These are phyloP conservation scores for Zapus hudsonius DNA, from an alignment of 2,113 vertebrate genomes.

Conservation along the genomic window DNA sequence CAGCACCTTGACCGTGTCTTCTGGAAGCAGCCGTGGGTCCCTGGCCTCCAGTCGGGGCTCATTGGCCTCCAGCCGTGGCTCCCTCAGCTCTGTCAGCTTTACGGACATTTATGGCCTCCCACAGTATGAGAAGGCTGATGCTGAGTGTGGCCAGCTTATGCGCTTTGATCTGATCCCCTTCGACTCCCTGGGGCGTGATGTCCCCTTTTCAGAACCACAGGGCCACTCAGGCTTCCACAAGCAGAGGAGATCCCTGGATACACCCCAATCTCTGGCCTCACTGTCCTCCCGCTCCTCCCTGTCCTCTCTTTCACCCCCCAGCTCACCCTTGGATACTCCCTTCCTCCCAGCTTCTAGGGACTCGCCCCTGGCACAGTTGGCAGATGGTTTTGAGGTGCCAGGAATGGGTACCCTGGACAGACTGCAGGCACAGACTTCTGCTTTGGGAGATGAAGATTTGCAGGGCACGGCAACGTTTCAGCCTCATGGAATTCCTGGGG, in stretches of 20 bases:
- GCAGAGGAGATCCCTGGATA: slow-evolving; percentile 92
- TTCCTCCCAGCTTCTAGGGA: slow-evolving; percentile 93
- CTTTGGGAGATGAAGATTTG: slow-evolving; percentile 85
- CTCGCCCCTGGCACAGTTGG: slow-evolving; percentile 93
- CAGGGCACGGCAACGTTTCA: slow-evolving; percentile 77
- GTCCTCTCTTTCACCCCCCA: slow-evolving; percentile 96
- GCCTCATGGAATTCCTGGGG: slow-evolving; percentile 77
- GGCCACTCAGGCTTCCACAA: slow-evolving; percentile 86
- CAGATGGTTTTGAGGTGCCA: slow-evolving; percentile 93
- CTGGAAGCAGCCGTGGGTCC: slow-evolving; percentile 97
- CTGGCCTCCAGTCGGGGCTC: slow-evolving; percentile 96
- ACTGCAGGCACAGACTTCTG: slow-evolving; percentile 85
- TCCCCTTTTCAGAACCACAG: slow-evolving; percentile 78
- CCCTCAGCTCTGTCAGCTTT: slow-evolving; percentile 97
- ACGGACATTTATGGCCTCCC: slow-evolving; percentile 98
- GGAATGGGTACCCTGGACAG: slow-evolving; percentile 90
- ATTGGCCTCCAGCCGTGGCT: slow-evolving; percentile 95
- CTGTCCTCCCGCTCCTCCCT: slow-evolving; percentile 96
- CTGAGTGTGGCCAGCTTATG: slow-evolving; percentile 88
- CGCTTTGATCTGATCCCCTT: slow-evolving; percentile 92
- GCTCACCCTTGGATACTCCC: slow-evolving; percentile 96
- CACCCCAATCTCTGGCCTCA: slow-evolving; percentile 95
- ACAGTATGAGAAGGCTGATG: slow-evolving; percentile 93
- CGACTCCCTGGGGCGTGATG: slow-evolving; percentile 88
- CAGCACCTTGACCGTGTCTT: slow-evolving; percentile 96